Percentiles rank a stretch among this genome's conserved stretches.
These are phyloP conservation scores for Pseudochirops corinnae DNA, from an alignment of 2,797 vertebrate genomes.

Conservation along the genomic window DNA sequence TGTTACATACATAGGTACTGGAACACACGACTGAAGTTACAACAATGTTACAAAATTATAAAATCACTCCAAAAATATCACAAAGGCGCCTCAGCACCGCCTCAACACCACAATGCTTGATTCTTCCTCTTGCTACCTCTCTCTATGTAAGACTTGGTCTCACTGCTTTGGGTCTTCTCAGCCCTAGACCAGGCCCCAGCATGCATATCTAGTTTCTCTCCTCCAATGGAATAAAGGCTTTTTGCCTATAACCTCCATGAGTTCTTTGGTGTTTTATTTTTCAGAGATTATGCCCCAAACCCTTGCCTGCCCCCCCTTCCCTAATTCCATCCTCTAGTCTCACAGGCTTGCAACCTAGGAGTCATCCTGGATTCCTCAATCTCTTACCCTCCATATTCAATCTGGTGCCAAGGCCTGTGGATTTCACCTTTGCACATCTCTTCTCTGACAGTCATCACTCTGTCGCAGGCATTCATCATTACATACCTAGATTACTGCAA, in stretches of 20 bases:
- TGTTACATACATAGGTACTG: too few relatives aligned
- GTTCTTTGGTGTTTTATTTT: background rate
- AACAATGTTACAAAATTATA: too few relatives aligned
- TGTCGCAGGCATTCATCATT: background rate
- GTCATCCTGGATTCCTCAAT: background rate
- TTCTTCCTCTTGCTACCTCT: background rate
- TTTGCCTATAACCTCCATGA: background rate
- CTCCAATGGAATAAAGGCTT: background rate
- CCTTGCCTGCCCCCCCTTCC: background rate
- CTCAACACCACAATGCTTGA: background rate
- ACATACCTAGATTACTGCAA: background rate
- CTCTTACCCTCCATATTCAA: background rate
- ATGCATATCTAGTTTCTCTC: background rate
- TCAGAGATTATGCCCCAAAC: background rate
- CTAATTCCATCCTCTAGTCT: background rate
- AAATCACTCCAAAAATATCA: too few relatives aligned
- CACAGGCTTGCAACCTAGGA: background rate
- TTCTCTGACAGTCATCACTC: background rate
- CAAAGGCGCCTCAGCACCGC: too few relatives aligned
- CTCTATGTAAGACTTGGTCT: background rate
- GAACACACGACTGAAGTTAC: too few relatives aligned
- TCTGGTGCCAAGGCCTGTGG: background rate
- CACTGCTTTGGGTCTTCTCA: background rate
- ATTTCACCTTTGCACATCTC: background rate
- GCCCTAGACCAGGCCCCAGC: background rate